A percentile compares a stretch with the other conserved stretches of the same genome.
phyloP scores from a whole-genome alignment of 2,797 vertebrate species.

The Poeciliopsis turneri region DNA sequence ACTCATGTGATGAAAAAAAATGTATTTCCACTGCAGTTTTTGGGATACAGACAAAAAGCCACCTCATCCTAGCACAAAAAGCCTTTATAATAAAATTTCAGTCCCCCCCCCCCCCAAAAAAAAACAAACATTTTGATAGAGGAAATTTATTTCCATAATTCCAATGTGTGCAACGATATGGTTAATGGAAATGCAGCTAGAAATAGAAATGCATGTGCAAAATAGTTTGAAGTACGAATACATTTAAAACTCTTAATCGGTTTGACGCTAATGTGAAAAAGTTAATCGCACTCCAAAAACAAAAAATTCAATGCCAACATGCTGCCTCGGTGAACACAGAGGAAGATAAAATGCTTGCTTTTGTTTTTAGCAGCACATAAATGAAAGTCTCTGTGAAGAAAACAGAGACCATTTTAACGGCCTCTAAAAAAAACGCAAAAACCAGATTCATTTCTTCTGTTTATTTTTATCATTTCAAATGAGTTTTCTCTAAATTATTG shows the following conservation, averaged over 20 bases:
- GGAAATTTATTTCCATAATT: no score
- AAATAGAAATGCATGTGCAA: no score
- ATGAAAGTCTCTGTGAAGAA: neutral
- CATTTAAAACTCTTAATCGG: neutral
- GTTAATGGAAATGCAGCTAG: no score
- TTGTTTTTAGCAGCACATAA: neutral
- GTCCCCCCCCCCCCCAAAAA: no score
- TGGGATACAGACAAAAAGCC: no score
- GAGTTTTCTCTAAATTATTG: neutral
- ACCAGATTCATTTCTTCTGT: neutral
- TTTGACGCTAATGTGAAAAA: neutral
- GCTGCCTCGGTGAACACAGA: neutral
- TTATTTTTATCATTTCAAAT: neutral
- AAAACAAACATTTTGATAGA: no score
- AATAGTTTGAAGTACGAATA: neutral
- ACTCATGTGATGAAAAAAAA: no score
- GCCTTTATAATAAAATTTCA: no score
- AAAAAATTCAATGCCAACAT: neutral
- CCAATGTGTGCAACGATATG: no score
- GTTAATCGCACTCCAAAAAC: neutral
- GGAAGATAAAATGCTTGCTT: neutral
- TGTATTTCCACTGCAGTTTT: no score
- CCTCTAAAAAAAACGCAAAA: neutral
- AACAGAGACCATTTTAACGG: neutral
- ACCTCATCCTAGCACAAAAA: no score